These are phyloP conservation scores for Sinopyrophorus schimmeli DNA, from an alignment of 2,888 invertebrate genomes.

Conservation along the genomic window DNA sequence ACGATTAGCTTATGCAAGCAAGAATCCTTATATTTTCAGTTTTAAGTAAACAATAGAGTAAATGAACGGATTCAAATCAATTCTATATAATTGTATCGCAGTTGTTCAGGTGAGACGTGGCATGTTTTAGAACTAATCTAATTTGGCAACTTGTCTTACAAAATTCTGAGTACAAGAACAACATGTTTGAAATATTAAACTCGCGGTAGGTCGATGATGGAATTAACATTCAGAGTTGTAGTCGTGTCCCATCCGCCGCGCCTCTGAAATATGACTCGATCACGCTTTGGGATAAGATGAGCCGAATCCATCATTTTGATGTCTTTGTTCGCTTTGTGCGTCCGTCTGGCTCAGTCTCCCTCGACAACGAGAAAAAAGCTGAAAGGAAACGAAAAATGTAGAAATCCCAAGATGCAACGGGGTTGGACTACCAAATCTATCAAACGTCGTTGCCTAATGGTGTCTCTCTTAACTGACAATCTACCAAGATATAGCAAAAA, in stretches of 20 bases:
- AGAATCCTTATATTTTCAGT: conserved; percentile 1
- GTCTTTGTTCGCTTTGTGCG: conserved; percentile 57
- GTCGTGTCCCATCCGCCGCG: conserved; percentile 50
- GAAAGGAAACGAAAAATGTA: conserved; percentile 51
- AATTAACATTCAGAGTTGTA: conserved; percentile 56
- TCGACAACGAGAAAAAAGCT: conserved; percentile 46
- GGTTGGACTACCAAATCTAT: conserved; percentile 51
- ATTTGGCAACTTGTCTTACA: conserved; percentile 29
- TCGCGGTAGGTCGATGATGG: conserved; percentile 50
- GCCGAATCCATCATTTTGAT: conserved; percentile 59
- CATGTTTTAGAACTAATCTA: conserved; percentile 26
- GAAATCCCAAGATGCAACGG: conserved; percentile 52
- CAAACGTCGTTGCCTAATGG: conserved; percentile 54
- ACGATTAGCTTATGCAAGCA: too few species aligned
- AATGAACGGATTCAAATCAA: neutral
- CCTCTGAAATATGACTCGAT: conserved; percentile 58
- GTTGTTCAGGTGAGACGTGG: conserved; percentile 1
- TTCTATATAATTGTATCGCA: too few species aligned
- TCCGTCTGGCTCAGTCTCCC: conserved; percentile 45
- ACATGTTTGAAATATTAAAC: conserved; percentile 34
- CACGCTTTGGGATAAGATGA: conserved; percentile 58
- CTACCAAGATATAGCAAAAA: conserved; percentile 35
- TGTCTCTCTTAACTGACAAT: conserved; percentile 47
- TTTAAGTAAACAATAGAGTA: neutral
- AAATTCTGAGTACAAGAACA: conserved; percentile 29